Base-by-base conservation (phyloP, 2,888 invertebrate genomes). In the Phlogophora meticulosa region DNA sequence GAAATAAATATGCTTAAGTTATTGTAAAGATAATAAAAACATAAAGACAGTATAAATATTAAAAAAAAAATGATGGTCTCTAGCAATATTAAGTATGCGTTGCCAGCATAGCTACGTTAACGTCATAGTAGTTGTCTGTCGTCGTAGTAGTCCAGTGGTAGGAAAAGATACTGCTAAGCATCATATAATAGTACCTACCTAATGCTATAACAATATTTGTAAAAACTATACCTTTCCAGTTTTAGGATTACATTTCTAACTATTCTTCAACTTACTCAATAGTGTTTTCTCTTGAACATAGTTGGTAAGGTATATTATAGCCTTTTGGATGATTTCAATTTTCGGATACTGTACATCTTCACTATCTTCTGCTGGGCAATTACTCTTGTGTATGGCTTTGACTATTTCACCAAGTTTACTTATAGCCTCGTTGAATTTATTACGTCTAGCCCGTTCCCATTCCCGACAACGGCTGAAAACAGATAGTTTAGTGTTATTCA, bases 361-460 rank as follows among this genome's bases (percentile, higher is more conserved):
- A 48, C 71, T 56, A 38, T 90, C 87, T 72, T 90, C 91, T 22
- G 80, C 81, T 34, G 82, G 72, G 3, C 82, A 64, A 64, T 88
- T 91, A 11, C 85, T 81, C 78, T 89, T 92, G 65, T 84, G 86
- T 49, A 93, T 85, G 46, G 86, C 79, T 80, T 89, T 93, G 0
- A 94, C 92, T 58, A 93, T 79, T 76, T 93, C 93, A 52, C 94
- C 94, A 13, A 95, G 87, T 82, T 91, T 92, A 15, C 83, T 75
- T 56, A 95, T 90, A 11, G 95, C 94, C 68, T 94, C 94, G 83
- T 97, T 97, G 86, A 97, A 96, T 88, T 97, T 96, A 81, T 96
- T 96, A 83, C 97, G 94, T 85, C 97, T 94, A 85, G 96, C 96
- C 84, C 97, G 96, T 92, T 97, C 97, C 97, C 97, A 97, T 93